Conservation (phyloP, 2,888 invertebrate genomes). For the Vanessa cardui region DNA sequence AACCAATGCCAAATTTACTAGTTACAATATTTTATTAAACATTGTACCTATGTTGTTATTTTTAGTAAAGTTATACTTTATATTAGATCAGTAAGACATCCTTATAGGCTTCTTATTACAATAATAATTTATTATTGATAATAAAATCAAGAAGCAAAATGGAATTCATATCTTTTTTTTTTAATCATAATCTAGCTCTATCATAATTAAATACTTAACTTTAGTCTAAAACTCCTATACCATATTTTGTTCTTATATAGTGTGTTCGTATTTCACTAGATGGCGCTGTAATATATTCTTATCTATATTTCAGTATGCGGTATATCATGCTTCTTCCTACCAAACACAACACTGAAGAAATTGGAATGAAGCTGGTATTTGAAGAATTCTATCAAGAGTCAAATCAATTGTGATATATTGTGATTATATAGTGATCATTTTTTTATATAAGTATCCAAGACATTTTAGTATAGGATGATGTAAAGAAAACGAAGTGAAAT, state of each 20-base stretch:
- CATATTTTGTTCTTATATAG: background rate
- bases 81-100: no score
- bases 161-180: no score
- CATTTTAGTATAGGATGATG: conserved; percentile 8
- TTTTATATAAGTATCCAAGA: background rate
- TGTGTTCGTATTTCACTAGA: background rate
- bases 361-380: conserved; percentile 53
- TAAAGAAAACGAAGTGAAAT: conserved; percentile 38
- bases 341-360: conserved; percentile 75
- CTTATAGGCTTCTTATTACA: no score
- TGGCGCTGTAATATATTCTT: conserved; percentile 18
- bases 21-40: no score
- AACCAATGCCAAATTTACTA: no score
- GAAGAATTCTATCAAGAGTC: background rate
- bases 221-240: background rate
- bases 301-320: conserved; percentile 64
- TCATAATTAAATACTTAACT: background rate
- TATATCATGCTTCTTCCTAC: conserved; percentile 63
- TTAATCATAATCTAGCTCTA: no score
- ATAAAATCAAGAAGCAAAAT: no score
- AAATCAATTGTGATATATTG: background rate
- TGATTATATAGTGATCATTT: background rate
- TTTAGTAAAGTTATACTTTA: no score
- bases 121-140: no score
- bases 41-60: no score